Base-by-base conservation (phyloP, 2,113 vertebrate species). In the Promerops cafer region DNA sequence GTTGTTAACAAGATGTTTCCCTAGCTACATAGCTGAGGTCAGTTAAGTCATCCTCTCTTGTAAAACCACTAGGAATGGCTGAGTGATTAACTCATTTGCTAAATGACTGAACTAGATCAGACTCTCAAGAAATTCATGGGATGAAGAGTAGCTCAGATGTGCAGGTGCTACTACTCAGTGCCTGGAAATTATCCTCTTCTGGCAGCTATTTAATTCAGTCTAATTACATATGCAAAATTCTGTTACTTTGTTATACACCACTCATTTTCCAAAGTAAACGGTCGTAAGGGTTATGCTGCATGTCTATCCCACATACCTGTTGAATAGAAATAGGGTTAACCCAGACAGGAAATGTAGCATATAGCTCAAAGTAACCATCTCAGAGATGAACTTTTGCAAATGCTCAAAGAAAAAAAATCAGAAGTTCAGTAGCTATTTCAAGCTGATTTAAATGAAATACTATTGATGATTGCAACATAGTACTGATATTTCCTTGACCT, bases 71-170 rank as follows among this genome's bases (percentile, higher is more conserved):
- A 94, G 96, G 92, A 98, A 97, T 85, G 79, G 90, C 82, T 97
- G 85, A 97, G 91, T 94, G 94, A 98, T 98, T 97, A 98, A 96
- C 89, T 95, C 92, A 94, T 94, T 97, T 95, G 91, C 94, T 97
- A 97, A 97, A 96, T 87, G 90, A 93, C 82, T 94, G 71, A 95
- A 90, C 89, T 86, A 93, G 44, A 96, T 94, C 86, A 96, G 53
- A 71, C 94, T 92, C 97, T 97, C 97, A 96, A 97, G 94, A 83
- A 97, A 96, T 92, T 93, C 68, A 40, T 49, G 39, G 95, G 77
- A 76, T 96, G 66, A 91, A 75, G 93, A 96, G 90, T 64, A 83
- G 93, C 37, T 94, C 87, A 97, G 89, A 89, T 90, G 56, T 85
- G 92, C 97, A 98, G 97, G 97, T 98, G 98, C 11, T 56, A 53